Conservation (phyloP, 2,113 vertebrate genomes). For the Pitta sordida region DNA sequence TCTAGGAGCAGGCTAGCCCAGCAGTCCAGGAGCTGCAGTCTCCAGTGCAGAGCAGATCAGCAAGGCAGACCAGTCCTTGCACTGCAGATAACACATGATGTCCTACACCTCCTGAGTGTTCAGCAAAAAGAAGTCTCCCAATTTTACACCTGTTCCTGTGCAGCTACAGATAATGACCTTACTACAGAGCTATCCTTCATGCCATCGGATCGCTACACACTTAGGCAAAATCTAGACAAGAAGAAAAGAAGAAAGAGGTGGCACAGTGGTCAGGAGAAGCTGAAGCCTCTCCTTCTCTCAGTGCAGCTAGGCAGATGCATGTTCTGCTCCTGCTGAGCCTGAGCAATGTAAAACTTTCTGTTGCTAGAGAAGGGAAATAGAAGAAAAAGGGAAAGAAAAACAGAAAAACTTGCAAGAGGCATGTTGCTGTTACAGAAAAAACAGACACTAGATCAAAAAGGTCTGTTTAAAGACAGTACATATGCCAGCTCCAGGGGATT, state of each 20-base stretch:
- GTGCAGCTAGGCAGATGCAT: not conserved
- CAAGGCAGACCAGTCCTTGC: not conserved
- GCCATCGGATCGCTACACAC: not conserved
- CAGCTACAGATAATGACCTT: not conserved
- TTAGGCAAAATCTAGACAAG: not conserved
- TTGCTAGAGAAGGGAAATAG: not conserved
- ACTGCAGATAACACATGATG: not conserved
- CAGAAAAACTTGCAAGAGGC: not conserved
- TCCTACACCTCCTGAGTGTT: too few species aligned
- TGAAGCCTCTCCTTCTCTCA: not conserved
- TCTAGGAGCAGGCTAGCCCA: not conserved
- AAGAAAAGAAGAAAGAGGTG: not conserved
- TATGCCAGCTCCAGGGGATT: conserved; percentile 71
- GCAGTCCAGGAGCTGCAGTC: not conserved
- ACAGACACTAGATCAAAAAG: conserved; percentile 75
- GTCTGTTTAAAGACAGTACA: conserved; percentile 73
- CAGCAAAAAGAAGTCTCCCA: not conserved
- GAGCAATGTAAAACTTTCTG: not conserved
- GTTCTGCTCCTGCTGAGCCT: not conserved
- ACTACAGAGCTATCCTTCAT: not conserved
- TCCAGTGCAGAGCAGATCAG: not conserved
- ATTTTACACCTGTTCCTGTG: not conserved
- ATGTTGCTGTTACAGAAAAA: conserved; percentile 44
- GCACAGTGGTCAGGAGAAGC: not conserved
- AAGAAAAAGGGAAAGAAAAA: not conserved